phyloP scores from a whole-genome alignment of 2,888 invertebrate genomes.

The Crematogaster levior region DNA sequence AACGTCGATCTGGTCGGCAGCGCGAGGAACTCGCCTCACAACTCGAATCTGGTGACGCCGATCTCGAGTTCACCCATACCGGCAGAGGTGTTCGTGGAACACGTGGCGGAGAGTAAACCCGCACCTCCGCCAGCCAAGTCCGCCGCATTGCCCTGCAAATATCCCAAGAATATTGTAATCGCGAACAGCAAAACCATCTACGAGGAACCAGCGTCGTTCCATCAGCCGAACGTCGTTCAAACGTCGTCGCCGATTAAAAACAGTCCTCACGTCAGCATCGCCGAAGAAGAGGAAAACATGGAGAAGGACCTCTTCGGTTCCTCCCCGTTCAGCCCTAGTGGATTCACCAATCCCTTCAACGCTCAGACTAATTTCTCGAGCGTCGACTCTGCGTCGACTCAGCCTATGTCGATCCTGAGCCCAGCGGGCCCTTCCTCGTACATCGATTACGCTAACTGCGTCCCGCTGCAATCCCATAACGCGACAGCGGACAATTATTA shows the following conservation, averaged over 20 bases:
- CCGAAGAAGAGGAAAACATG: conserved; percentile 25
- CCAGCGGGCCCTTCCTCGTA: conserved; percentile 40
- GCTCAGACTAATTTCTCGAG: conserved; percentile 47
- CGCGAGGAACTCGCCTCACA: conserved; percentile 69
- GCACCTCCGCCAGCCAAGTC: neutral
- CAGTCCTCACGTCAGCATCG: conserved; percentile 27
- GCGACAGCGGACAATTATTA: conserved; percentile 25
- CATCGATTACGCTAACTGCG: conserved; percentile 35
- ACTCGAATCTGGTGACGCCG: conserved; percentile 69
- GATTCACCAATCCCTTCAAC: conserved; percentile 82
- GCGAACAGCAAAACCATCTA: conserved; percentile 17
- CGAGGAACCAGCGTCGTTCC: conserved; percentile 16
- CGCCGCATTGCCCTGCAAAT: conserved; percentile 24
- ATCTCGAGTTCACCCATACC: conserved; percentile 74
- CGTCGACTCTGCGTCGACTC: conserved; percentile 6
- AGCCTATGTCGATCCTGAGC: conserved; percentile 34
- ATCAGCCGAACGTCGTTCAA: conserved; percentile 23
- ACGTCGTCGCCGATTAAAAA: conserved; percentile 38
- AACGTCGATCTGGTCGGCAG: conserved; percentile 38
- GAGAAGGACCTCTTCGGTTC: conserved; percentile 85
- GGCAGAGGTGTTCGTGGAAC: conserved; percentile 73
- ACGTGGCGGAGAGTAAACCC: conserved; percentile 65
- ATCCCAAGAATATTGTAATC: conserved; percentile 11
- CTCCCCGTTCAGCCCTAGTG: conserved; percentile 82
- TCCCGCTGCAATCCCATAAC: neutral